Conservation (phyloP, 2,113 vertebrate species). For the Caracal caracal region DNA sequence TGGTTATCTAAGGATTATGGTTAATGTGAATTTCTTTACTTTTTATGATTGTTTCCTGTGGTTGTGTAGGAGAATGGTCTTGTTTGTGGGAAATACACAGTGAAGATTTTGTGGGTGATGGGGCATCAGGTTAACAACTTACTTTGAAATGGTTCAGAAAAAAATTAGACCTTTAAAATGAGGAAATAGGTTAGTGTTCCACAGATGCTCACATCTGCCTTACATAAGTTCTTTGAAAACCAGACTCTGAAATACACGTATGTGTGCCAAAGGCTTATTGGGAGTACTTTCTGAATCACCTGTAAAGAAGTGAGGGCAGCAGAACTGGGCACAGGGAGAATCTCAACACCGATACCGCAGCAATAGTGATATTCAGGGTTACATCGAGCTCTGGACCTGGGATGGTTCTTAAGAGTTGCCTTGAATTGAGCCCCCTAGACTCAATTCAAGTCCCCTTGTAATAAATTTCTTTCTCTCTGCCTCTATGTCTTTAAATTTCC, state of each 20-base stretch:
- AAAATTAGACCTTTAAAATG: not conserved
- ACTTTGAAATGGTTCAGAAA: not conserved
- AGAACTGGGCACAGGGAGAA: not conserved
- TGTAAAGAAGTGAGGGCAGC: not conserved
- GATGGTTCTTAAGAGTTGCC: not conserved
- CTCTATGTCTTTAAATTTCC: not conserved
- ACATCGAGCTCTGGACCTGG: not conserved
- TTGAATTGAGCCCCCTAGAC: not conserved
- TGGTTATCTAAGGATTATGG: not conserved
- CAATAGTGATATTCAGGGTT: not conserved
- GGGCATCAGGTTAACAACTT: not conserved
- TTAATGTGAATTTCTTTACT: not conserved
- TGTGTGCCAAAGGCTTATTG: not conserved
- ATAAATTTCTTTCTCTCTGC: not conserved
- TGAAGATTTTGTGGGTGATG: not conserved
- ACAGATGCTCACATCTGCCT: not conserved
- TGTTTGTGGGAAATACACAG: not conserved
- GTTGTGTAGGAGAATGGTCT: not conserved
- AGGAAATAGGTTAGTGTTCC: not conserved
- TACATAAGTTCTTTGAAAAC: not conserved
- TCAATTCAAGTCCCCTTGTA: not conserved
- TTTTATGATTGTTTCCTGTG: not conserved
- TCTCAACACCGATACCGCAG: not conserved
- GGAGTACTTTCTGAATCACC: not conserved
- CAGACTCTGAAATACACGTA: not conserved